A percentile compares a stretch with the other conserved stretches of the same genome.
phyloP scores from a whole-genome alignment of 2,113 vertebrate genomes.

The Gopherus flavomarginatus region DNA sequence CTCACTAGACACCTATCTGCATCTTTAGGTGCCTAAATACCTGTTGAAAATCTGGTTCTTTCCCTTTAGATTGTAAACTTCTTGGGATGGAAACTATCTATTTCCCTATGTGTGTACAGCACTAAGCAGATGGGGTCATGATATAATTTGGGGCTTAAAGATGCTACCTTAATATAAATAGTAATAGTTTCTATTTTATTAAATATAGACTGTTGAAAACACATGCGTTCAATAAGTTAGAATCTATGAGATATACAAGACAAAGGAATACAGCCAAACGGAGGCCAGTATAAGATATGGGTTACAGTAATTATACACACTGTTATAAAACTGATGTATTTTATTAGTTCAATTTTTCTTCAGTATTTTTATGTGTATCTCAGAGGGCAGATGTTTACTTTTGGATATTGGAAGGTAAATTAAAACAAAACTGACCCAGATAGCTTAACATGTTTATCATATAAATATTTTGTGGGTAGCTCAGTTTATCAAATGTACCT shows the following conservation, averaged over 20 bases:
- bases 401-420: too few species aligned
- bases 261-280: too few species aligned
- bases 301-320: too few species aligned
- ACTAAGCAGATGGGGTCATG: accelerated
- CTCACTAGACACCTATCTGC: accelerated
- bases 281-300: too few species aligned
- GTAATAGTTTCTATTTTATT: accelerated
- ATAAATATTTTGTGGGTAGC: not conserved
- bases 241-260: too few species aligned
- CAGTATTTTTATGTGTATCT: too few species aligned
- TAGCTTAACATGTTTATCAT: not conserved
- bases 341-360: too few species aligned
- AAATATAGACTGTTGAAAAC: too few species aligned
- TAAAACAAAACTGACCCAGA: not conserved
- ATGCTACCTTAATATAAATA: not conserved
- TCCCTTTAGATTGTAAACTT: not conserved
- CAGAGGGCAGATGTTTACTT: too few species aligned
- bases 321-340: too few species aligned
- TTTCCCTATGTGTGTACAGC: not conserved
- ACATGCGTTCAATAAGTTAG: too few species aligned
- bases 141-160: not conserved
- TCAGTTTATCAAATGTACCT: not conserved
- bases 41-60: not conserved
- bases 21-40: accelerated
- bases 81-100: not conserved